Conservation (phyloP, 2,888 invertebrate species). For the Hypselothyrea guttata region DNA sequence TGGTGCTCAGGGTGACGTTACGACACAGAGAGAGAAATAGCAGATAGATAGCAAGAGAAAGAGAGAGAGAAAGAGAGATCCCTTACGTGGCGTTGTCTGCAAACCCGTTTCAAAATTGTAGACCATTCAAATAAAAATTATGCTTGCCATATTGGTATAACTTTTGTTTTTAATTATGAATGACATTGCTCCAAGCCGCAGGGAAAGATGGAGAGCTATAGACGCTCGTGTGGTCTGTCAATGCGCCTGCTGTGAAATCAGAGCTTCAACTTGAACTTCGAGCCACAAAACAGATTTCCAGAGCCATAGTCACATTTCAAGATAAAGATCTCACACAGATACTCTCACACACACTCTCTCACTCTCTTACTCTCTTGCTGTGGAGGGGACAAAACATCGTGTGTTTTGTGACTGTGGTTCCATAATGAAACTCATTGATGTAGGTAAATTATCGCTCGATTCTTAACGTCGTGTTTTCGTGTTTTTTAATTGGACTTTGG, state of each 20-base stretch:
- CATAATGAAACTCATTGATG: constrained; percentile 80
- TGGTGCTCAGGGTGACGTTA: constrained; percentile 36
- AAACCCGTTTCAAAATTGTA: constrained; percentile 33
- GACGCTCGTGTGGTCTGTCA: constrained; percentile 64
- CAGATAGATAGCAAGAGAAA: background rate
- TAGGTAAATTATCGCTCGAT: constrained; percentile 81
- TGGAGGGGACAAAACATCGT: constrained; percentile 27
- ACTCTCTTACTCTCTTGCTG: constrained; percentile 7
- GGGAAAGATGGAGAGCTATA: background rate
- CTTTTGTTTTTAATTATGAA: constrained; percentile 78
- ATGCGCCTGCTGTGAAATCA: constrained; percentile 74
- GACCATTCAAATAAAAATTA: constrained; percentile 74
- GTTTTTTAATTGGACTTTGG: constrained; percentile 81
- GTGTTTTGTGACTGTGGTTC: constrained; percentile 43
- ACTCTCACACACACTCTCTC: constrained; percentile 23
- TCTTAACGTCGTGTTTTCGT: constrained; percentile 79
- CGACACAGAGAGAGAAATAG: too few species aligned
- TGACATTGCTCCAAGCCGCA: constrained; percentile 47
- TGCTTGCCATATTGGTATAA: constrained; percentile 79
- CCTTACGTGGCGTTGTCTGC: constrained; percentile 3
- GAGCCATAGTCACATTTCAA: constrained; percentile 61
- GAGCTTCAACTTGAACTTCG: constrained; percentile 52
- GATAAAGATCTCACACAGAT: constrained; percentile 66
- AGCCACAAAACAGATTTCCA: constrained; percentile 15
- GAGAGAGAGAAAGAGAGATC: background rate